Evolutionary conservation across 35 echinoderm and acorn worm species (phyloP), one percentile per base, ranked within the genome.

Genomic region (Diadema setosum): DNA sequence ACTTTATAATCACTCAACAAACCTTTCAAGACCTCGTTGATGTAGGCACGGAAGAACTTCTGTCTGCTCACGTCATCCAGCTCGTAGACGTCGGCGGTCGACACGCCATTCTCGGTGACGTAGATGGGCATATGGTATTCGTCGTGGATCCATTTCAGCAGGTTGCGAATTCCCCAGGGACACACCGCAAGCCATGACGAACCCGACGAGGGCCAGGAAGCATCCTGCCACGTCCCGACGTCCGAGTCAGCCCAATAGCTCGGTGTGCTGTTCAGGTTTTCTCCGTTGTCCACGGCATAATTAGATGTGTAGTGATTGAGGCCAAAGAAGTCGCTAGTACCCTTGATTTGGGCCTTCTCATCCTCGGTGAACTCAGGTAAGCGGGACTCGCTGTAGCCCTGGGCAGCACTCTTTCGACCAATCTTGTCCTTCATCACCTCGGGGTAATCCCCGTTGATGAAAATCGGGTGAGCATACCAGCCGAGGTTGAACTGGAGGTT

Each of bases 401-500:
- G 93, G 46, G 75, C 55, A 55, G 60, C 58, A 84, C 96, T 99
- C 74, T 99, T 99, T 18, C 29, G 33, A 32, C 45, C 96, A 30
- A 99, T 83, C 31, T 40, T 65, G 8, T 59, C 84, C 83, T 94
- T 99, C 96, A 99, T 99, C 5, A 90, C 50, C 39, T 94, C 89
- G 2, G 93, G 96, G 50, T 99, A 99, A 46, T 99, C 93, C 18
- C 96, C 96, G 46, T 94, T 87, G 32, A 85, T 85, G 46, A 83
- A 99, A 35, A 99, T 87, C 7, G 96, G 88, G 86, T 92, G 86
- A 31, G 85, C 96, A 36, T 91, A 99, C 96, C 96, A 99, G 31
- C 96, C 96, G 2, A 99, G 32, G 56, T 89, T 88, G 82, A 99
- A 99, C 75, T 92, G 92, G 18, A 91, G 89, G 40, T 36, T 64